These are phyloP conservation scores for Cotesia glomerata DNA, from an alignment of 1,140 invertebrate genomes.

Conservation along the genomic window DNA sequence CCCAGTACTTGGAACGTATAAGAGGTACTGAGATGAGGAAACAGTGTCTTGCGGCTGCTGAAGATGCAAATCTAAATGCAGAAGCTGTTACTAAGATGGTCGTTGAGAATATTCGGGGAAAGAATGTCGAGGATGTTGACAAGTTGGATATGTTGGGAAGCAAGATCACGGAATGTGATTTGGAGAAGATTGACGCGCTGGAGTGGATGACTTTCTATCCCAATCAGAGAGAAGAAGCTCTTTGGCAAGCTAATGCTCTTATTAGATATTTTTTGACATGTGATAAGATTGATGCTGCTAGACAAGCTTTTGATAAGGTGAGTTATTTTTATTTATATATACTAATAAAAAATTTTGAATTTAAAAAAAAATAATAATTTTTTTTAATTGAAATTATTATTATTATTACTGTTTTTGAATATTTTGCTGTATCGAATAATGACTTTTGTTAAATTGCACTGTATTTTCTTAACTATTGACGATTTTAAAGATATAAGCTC, in stretches of 20 bases:
- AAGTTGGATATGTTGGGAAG: slow-evolving; percentile 46
- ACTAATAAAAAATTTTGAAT: no score
- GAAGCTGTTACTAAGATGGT: slow-evolving; percentile 81
- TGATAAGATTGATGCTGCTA: slow-evolving; percentile 73
- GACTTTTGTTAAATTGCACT: no score
- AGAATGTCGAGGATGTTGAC: slow-evolving; percentile 42
- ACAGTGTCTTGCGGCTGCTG: slow-evolving; percentile 70
- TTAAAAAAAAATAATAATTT: no score
- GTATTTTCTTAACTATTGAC: no score
- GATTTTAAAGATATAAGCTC: no score
- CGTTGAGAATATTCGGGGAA: slow-evolving; percentile 77
- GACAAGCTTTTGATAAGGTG: slow-evolving; percentile 73
- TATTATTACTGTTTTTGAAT: no score
- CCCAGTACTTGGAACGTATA: slow-evolving; percentile 77
- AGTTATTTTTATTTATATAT: slow-evolving; percentile 5
- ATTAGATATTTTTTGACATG: slow-evolving; percentile 80
- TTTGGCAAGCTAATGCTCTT: slow-evolving; percentile 88
- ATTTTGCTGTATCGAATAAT: no score
- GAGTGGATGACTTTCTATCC: slow-evolving; percentile 88
- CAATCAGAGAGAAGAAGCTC: slow-evolving; percentile 77
- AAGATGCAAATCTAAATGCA: slow-evolving; percentile 82
- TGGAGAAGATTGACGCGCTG: slow-evolving; percentile 80
- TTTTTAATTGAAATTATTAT: no score
- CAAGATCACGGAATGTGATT: slow-evolving; percentile 68
- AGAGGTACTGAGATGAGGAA: slow-evolving; percentile 69